phyloP scores from a whole-genome alignment of 2,113 vertebrate genomes.

The Empidonax traillii region DNA sequence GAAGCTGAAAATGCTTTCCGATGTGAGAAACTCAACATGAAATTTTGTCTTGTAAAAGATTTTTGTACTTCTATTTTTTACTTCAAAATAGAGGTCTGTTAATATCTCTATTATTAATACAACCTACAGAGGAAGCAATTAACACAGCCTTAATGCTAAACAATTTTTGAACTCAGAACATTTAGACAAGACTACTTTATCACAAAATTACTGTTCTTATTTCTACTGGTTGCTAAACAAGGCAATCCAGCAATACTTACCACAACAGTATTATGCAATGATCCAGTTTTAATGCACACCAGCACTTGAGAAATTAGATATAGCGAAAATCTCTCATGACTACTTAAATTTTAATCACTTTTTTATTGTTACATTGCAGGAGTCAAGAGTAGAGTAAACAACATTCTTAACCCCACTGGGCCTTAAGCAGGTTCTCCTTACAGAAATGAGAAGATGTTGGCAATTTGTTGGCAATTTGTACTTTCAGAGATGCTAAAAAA shows the following conservation, averaged over 20 bases:
- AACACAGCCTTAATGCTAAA: slow-evolving; percentile 7
- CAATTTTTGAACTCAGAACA: slow-evolving; percentile 39
- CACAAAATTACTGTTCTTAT: slow-evolving; percentile 48
- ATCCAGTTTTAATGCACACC: slow-evolving; percentile 56
- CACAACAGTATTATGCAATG: slow-evolving; percentile 54
- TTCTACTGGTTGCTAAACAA: slow-evolving; percentile 49
- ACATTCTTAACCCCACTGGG: slow-evolving; percentile 49
- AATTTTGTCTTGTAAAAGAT: not conserved
- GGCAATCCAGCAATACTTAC: slow-evolving; percentile 7
- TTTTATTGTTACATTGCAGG: slow-evolving; percentile 67
- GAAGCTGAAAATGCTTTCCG: not conserved
- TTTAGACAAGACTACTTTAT: slow-evolving; percentile 21
- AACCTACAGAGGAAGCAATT: slow-evolving; percentile 19
- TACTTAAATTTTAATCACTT: slow-evolving; percentile 75
- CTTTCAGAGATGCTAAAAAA: slow-evolving; percentile 43
- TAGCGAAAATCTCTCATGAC: slow-evolving; percentile 59
- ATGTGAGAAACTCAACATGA: not conserved
- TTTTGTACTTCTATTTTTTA: not conserved
- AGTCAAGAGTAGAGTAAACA: slow-evolving; percentile 70
- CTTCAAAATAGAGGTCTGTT: not conserved
- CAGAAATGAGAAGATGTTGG: slow-evolving; percentile 30
- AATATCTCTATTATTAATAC: not conserved
- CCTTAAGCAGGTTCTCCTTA: slow-evolving; percentile 28
- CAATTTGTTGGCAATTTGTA: slow-evolving; percentile 58
- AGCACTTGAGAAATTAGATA: slow-evolving; percentile 67